phyloP scores from a whole-genome alignment of 2,113 vertebrate species.

The Ptilonorhynchus violaceus region DNA sequence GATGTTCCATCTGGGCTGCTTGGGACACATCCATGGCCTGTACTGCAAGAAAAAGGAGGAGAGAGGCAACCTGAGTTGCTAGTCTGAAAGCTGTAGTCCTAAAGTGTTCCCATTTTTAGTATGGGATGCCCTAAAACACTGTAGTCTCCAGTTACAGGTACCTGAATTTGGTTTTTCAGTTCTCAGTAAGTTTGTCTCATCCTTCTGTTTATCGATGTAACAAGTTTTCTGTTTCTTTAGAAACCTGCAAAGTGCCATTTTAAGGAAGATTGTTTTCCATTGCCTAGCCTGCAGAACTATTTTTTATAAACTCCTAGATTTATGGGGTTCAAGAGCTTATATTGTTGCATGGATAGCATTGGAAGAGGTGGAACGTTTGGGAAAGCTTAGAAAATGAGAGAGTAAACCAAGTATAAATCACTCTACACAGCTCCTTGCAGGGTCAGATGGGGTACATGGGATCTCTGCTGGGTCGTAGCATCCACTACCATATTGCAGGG shows the following conservation, averaged over 20 bases:
- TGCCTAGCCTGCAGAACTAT: background rate
- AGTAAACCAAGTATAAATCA: background rate
- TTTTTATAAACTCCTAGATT: background rate
- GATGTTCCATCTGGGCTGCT: constrained; percentile 32
- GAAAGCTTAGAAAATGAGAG: background rate
- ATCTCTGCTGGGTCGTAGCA: background rate
- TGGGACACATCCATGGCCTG: background rate
- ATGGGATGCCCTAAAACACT: background rate
- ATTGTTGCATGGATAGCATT: background rate
- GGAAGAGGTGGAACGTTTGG: background rate
- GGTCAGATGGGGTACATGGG: background rate
- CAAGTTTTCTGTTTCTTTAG: background rate
- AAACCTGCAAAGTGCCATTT: background rate
- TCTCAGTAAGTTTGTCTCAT: background rate
- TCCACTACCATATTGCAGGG: background rate
- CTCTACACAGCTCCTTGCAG: background rate
- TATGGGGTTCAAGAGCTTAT: background rate
- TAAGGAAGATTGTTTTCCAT: background rate
- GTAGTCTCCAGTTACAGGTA: background rate
- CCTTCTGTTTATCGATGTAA: background rate
- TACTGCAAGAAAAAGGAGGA: background rate
- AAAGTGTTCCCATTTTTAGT: background rate
- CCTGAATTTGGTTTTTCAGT: background rate
- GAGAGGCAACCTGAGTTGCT: background rate
- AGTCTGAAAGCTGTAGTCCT: background rate